These are phyloP conservation scores for Macrosiphum euphorbiae DNA, from an alignment of 2,888 invertebrate species.

Conservation along the genomic window DNA sequence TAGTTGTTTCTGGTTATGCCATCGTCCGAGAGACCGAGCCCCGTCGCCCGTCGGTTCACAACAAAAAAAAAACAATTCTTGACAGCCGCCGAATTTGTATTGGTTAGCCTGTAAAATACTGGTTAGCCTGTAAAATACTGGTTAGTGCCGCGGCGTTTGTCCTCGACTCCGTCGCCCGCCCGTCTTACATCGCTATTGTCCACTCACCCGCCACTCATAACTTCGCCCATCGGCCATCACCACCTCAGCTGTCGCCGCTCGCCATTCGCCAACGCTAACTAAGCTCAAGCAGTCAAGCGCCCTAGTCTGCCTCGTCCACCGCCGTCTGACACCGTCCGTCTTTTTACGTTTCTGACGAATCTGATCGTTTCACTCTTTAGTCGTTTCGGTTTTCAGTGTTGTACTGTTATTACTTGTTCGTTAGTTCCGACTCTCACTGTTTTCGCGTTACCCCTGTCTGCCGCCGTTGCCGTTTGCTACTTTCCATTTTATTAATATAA, in stretches of 20 bases:
- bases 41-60: background rate
- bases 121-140: slow-evolving; percentile 42
- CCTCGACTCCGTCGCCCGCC: background rate
- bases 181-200: background rate
- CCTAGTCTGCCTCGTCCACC: background rate
- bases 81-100: slow-evolving; percentile 15
- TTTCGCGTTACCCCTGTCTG: background rate
- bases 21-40: background rate
- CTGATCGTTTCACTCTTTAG: background rate
- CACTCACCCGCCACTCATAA: background rate
- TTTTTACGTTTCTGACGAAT: no score
- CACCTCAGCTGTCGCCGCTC: background rate
- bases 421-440: background rate
- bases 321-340: background rate
- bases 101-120: slow-evolving; percentile 46
- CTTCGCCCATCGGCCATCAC: background rate
- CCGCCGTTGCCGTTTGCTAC: background rate
- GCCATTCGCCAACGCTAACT: background rate
- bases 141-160: background rate
- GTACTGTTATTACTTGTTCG: background rate
- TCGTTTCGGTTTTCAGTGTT: background rate
- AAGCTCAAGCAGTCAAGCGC: background rate
- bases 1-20: background rate
- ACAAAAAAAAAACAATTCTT: slow-evolving; percentile 11
- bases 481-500: background rate